Evolutionary conservation across 2,113 vertebrate species (phyloP), one percentile per base, ranked within the genome.

Genomic region (Macrotus californicus): DNA sequence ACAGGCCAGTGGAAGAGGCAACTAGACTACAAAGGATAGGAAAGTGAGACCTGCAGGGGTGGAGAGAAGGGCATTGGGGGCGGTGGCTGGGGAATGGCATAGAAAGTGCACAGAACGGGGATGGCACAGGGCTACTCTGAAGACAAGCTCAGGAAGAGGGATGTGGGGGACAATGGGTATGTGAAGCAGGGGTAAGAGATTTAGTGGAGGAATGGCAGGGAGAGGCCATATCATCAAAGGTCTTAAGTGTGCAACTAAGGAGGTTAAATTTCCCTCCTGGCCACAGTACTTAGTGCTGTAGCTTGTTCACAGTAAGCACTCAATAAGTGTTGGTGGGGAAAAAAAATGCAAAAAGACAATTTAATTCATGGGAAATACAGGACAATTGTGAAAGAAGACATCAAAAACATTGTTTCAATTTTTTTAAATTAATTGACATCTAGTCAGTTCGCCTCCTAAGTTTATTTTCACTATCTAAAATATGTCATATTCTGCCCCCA

Each of bases 391-490:
- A 92, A 48, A 82, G 54, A 70, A 56, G 43, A 86, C 6, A 34
- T 26, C 31, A 39, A 34, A n/a, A 76, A 73, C 19, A 39, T 7
- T n/a, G 1, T 48, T 19, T 84, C 26, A 4, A 9, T 41, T 81
- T 89, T 56, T 84, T 80, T 31, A 31, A 24, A 41, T 50, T 92
- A 85, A 29, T 41, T 73, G 64, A 19, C 85, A 81, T 21, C 56
- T 54, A 87, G 66, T 31, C 82, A 85, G n/a, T 50, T 86, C 70
- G 54, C 81, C 34, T 59, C 54, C 43, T 46, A 77, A 87, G 26
- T 56, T 94, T 59, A 80, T 67, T 75, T 79, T 36, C 64, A 87
- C 50, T 82, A 59, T 70, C 36, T 90, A 59, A 93, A 94, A 81
- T 66, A 61, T 86, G 48, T 82, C 76, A 67, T 10, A 2, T 77